phyloP scores from a whole-genome alignment of 2,888 invertebrate species.

The Corbicula japonica region DNA sequence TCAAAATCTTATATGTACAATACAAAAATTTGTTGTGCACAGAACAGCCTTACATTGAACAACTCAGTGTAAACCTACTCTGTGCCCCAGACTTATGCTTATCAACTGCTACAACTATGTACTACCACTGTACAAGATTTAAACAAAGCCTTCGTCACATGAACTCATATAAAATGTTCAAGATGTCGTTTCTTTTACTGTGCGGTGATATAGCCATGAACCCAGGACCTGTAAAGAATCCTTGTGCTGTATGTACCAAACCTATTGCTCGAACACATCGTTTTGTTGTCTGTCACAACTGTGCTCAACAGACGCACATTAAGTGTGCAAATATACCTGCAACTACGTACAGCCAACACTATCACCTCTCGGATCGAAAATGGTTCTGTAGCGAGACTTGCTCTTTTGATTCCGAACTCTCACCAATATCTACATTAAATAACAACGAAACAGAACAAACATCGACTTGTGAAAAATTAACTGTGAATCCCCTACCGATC shows the following conservation, averaged over 20 bases:
- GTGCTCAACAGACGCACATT: conserved; percentile 6
- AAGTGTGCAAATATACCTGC: conserved; percentile 15
- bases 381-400: conserved; percentile 1
- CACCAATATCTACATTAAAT: too few species aligned
- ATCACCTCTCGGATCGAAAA: conserved; percentile 4
- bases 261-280: too few species aligned
- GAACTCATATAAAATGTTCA: conserved; percentile 4
- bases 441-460: too few species aligned
- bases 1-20: too few species aligned
- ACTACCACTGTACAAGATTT: too few species aligned
- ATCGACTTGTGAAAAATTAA: too few species aligned
- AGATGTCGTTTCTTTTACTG: neutral
- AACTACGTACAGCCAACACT: neutral
- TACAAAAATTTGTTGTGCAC: too few species aligned
- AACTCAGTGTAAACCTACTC: conserved; percentile 1
- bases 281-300: too few species aligned
- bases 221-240: too few species aligned
- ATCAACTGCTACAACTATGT: conserved; percentile 4
- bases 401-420: conserved; percentile 1
- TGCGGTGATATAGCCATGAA: conserved; percentile 10
- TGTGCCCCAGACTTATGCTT: conserved; percentile 2
- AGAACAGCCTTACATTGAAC: conserved; percentile 2
- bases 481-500: too few species aligned
- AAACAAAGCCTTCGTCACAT: too few species aligned
- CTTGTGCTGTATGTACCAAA: too few species aligned